Evolutionary conservation across 2,888 invertebrate genomes (phyloP).

Genomic region (Junonia oenone): DNA sequence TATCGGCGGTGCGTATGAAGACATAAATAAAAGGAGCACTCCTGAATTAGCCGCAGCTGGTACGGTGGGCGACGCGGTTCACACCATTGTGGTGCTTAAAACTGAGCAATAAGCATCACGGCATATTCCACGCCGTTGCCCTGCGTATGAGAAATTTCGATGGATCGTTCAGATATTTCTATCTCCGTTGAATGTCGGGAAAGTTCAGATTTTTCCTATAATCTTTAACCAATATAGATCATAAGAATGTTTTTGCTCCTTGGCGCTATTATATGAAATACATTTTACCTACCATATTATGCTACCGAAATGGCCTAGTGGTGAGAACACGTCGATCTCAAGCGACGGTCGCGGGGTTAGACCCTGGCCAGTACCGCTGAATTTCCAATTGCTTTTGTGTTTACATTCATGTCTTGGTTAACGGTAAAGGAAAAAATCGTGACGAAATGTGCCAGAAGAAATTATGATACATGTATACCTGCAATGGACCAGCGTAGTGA

Average conservation of each 20-base stretch:
- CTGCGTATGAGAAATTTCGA: constrained; percentile 52
- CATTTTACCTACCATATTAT: no score
- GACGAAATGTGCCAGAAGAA: no score
- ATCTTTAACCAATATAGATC: constrained; percentile 25
- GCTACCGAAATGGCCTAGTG: no score
- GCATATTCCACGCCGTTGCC: not conserved
- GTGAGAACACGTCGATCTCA: no score
- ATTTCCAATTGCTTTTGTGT: no score
- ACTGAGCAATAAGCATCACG: constrained; percentile 2
- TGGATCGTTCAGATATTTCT: constrained; percentile 48
- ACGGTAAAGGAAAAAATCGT: no score
- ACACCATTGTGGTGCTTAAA: constrained; percentile 10
- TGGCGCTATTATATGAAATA: not conserved
- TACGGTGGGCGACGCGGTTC: constrained; percentile 11
- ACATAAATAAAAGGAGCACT: constrained; percentile 74
- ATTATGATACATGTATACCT: no score
- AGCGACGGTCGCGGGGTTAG: no score
- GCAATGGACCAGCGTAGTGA: no score
- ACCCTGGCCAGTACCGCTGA: no score
- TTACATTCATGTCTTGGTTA: no score
- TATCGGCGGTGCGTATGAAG: constrained; percentile 78
- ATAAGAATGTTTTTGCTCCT: constrained; percentile 5
- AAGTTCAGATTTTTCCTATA: constrained; percentile 36
- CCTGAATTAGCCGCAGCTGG: constrained; percentile 56
- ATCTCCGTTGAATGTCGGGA: constrained; percentile 29